Conservation (phyloP, 2,797 vertebrate species). For the Taenioides sp. region DNA sequence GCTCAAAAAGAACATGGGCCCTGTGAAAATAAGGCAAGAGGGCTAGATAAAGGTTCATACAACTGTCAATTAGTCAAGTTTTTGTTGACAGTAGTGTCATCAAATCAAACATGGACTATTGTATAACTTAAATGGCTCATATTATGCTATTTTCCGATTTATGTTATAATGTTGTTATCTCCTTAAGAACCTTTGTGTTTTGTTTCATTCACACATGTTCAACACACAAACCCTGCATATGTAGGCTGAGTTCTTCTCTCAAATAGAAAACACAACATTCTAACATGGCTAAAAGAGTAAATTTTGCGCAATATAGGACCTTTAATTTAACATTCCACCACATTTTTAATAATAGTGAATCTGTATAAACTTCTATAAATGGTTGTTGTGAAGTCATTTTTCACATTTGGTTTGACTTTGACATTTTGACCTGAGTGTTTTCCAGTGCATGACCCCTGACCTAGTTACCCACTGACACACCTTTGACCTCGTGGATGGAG, state of each 20-base stretch:
- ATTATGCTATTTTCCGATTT: not conserved
- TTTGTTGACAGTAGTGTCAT: not conserved
- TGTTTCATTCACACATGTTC: too few species aligned
- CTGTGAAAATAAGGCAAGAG: conserved; percentile 36
- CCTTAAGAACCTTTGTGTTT: too few species aligned
- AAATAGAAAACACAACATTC: too few species aligned
- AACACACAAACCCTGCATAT: too few species aligned
- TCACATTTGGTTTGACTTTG: not conserved
- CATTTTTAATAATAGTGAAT: too few species aligned
- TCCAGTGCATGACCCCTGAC: conserved; percentile 34
- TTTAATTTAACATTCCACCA: too few species aligned
- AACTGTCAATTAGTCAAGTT: not conserved
- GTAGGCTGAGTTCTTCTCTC: too few species aligned
- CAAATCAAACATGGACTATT: not conserved
- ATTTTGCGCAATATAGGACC: too few species aligned
- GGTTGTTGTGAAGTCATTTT: not conserved
- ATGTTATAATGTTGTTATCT: too few species aligned
- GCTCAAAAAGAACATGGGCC: conserved; percentile 67
- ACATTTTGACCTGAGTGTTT: conserved; percentile 1
- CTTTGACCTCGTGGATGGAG: conserved; percentile 50
- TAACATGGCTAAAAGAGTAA: too few species aligned
- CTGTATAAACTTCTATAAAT: not conserved
- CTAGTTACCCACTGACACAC: conserved; percentile 46
- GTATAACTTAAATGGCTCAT: not conserved
- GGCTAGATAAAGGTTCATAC: not conserved